A percentile compares a stretch with the other conserved stretches of the same genome.
These are phyloP conservation scores for Heteractis magnifica DNA, from an alignment of 92 coral and sea anemone genomes.

Conservation along the genomic window DNA sequence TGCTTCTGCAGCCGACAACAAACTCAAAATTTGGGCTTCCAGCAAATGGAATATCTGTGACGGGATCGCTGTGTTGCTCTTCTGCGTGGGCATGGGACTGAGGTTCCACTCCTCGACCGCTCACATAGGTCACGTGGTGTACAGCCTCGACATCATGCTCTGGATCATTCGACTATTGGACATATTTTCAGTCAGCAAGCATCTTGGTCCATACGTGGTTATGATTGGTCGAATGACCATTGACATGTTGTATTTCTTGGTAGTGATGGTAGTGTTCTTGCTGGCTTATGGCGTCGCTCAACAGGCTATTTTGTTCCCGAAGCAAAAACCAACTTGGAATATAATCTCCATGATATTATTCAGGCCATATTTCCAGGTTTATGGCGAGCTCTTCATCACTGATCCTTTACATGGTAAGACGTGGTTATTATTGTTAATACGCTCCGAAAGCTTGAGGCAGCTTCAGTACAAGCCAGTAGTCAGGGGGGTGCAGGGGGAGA, in stretches of 20 bases:
- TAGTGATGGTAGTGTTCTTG: slow-evolving; percentile 76
- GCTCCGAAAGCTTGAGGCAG: no score
- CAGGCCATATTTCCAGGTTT: slow-evolving; percentile 86
- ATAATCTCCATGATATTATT: slow-evolving; percentile 61
- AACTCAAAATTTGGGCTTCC: slow-evolving; percentile 78
- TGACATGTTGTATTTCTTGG: slow-evolving; percentile 76
- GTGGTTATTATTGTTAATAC: not conserved
- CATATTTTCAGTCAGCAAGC: slow-evolving; percentile 84
- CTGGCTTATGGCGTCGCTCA: slow-evolving; percentile 92
- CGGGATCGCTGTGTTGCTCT: slow-evolving; percentile 74
- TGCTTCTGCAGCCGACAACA: slow-evolving; percentile 40
- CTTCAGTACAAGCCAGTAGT: no score
- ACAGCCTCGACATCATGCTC: slow-evolving; percentile 84
- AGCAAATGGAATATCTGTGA: slow-evolving; percentile 88
- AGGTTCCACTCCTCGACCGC: slow-evolving; percentile 65
- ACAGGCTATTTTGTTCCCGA: slow-evolving; percentile 77
- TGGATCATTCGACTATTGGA: slow-evolving; percentile 86
- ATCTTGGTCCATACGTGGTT: slow-evolving; percentile 87
- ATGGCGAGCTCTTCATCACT: slow-evolving; percentile 77
- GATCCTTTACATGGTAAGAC: slow-evolving; percentile 42
- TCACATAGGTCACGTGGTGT: slow-evolving; percentile 81
- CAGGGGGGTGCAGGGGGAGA: no score
- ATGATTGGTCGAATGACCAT: slow-evolving; percentile 90
- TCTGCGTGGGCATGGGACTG: slow-evolving; percentile 75
- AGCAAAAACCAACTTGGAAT: slow-evolving; percentile 57